A percentile compares a stretch with the other conserved stretches of the same genome.
phyloP scores from a whole-genome alignment of 2,888 invertebrate species.

The Choreutis nemorana region DNA sequence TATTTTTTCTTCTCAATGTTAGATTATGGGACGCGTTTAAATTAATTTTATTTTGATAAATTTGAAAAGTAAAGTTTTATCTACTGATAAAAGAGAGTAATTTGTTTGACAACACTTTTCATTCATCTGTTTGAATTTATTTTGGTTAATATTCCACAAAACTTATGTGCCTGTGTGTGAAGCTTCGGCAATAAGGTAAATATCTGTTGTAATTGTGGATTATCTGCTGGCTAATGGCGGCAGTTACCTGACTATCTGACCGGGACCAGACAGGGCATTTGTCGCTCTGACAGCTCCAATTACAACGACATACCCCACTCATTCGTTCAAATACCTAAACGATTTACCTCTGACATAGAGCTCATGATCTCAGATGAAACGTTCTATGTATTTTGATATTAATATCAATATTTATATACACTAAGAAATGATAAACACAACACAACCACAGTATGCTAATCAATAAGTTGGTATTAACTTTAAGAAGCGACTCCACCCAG shows the following conservation, averaged over 20 bases:
- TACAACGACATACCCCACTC: slow-evolving; percentile 43
- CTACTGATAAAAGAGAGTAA: too few relatives aligned
- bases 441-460: too few relatives aligned
- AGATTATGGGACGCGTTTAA: not conserved
- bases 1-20: too few relatives aligned
- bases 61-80: too few relatives aligned
- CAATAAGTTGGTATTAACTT: too few relatives aligned
- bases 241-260: slow-evolving; percentile 50
- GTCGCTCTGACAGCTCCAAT: slow-evolving; percentile 55
- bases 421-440: too few relatives aligned
- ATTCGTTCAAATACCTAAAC: slow-evolving; percentile 39
- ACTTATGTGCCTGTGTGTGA: not conserved
- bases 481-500: too few relatives aligned
- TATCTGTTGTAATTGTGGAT: slow-evolving; percentile 42
- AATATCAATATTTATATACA: too few relatives aligned
- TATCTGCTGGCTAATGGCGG: slow-evolving; percentile 44
- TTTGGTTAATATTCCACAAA: not conserved
- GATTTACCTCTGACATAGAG: too few relatives aligned
- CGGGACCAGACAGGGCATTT: slow-evolving; percentile 46
- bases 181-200: not conserved
- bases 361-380: too few relatives aligned
- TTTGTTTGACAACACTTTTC: too few relatives aligned
- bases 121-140: not conserved
- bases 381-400: too few relatives aligned
- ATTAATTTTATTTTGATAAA: not conserved